Evolutionary conservation across 2,113 vertebrate genomes (phyloP).

Genomic region (Neopipo cinnamomea): DNA sequence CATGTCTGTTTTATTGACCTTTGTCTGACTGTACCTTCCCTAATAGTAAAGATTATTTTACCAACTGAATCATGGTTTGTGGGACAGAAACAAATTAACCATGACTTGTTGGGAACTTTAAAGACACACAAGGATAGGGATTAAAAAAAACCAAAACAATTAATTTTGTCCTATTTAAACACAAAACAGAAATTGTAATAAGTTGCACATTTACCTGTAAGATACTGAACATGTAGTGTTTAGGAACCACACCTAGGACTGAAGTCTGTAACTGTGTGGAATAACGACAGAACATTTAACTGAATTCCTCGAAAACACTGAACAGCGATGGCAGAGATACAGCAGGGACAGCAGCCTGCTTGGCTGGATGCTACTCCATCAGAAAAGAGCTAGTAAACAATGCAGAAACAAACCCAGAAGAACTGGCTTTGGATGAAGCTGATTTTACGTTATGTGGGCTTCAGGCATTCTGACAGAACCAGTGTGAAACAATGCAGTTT

Average conservation of each 20-base stretch:
- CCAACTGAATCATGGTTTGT: background rate
- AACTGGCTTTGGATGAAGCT: background rate
- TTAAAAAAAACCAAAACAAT: background rate
- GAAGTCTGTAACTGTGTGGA: background rate
- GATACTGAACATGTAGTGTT: background rate
- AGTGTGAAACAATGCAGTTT: background rate
- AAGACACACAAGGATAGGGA: background rate
- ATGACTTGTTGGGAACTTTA: background rate
- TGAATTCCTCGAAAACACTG: background rate
- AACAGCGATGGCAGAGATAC: background rate
- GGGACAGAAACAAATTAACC: background rate
- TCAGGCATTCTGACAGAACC: background rate
- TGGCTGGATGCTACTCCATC: background rate
- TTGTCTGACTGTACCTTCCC: background rate
- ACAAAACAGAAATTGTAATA: background rate
- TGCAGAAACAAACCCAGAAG: background rate
- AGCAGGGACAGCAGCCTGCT: background rate
- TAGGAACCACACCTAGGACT: background rate
- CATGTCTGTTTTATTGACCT: background rate
- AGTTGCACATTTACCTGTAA: background rate
- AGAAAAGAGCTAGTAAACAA: background rate
- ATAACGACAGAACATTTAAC: background rate
- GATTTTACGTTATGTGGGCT: background rate
- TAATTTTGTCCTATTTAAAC: background rate
- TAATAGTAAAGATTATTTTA: background rate